phyloP scores from a whole-genome alignment of 2,113 vertebrate genomes.

The Regulus satrapa region DNA sequence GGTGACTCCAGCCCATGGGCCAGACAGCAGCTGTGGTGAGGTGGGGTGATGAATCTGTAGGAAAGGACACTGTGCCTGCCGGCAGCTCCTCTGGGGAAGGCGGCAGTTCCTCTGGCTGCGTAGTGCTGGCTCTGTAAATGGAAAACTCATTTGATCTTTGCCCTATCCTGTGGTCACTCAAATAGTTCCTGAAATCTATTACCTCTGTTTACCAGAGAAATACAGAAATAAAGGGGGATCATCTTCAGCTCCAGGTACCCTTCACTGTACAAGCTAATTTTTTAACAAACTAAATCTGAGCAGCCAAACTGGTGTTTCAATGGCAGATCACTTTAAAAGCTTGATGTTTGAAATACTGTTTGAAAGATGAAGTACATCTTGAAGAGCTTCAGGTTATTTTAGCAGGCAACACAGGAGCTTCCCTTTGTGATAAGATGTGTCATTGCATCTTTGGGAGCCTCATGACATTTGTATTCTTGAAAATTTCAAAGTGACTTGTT shows the following conservation, averaged over 20 bases:
- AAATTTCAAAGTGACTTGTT: background rate
- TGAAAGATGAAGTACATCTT: background rate
- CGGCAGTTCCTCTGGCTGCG: background rate
- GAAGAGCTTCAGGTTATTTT: background rate
- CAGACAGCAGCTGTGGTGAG: rapidly evolving
- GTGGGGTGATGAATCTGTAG: background rate
- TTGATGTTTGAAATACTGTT: background rate
- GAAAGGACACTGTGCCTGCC: background rate
- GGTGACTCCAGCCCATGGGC: background rate
- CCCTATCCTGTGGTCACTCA: background rate
- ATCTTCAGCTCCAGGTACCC: background rate
- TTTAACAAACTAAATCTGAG: background rate
- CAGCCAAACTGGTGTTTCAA: background rate
- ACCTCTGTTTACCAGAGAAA: background rate
- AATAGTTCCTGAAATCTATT: background rate
- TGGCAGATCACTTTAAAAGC: background rate
- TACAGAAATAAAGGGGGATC: background rate
- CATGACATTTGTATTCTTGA: background rate
- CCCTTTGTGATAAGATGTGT: background rate
- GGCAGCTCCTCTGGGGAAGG: background rate
- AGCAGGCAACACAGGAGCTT: background rate
- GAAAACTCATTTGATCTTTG: background rate
- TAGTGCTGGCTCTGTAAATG: background rate
- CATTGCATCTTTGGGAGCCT: background rate
- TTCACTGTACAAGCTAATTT: background rate